Base-by-base conservation (phyloP, 2,888 invertebrate genomes). In the Sinopyrophorus schimmeli region DNA sequence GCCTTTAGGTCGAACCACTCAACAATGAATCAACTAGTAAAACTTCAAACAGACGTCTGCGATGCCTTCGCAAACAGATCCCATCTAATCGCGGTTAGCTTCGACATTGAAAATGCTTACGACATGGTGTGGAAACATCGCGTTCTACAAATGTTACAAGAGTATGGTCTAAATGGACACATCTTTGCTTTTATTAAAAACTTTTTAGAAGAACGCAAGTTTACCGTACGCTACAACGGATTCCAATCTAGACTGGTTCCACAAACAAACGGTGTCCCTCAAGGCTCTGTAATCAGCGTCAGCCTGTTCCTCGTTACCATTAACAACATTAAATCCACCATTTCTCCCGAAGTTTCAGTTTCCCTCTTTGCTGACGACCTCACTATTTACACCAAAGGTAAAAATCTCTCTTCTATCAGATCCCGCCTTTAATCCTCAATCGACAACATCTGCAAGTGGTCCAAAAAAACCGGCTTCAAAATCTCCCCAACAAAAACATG, bases 21-120 rank as follows among this genome's bases (percentile, higher is more conserved):
- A 5, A 3, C 27, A 27, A 11, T 11, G 6, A 6, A 27, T 6
- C 4, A 10, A 2, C 6, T 27, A 11, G 12, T 27, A 27, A 10
- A 12, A 3, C 27, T 27, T 11, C 11, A 27, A 9, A 12, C 27
- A 59, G 67, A 65, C 51, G 63, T 67, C 3, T 64, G 65, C 17
- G 50, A 27, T 6, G 27, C 12, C 4, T 27, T 27, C 6, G 14
- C 11, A 4, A 27, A 27, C 14, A 12, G 7, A 12, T 7, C 11
- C 5, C 24, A 24, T 3, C 12, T 27, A 1, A 27, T 12, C 11
- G 12, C 27, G 6, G 27, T 27, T 10, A 14, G 27, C 5, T 14
- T 27, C 3, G 11, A 27, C 7, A 7, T 14, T 14, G 27, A 27
- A 27, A 27, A 27, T 14, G 26, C 11, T 1, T 27, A 27, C 7